Evolutionary conservation across 2,888 invertebrate species (phyloP), one percentile per base, ranked within the genome.

Genomic region (Coenonympha glycerion): DNA sequence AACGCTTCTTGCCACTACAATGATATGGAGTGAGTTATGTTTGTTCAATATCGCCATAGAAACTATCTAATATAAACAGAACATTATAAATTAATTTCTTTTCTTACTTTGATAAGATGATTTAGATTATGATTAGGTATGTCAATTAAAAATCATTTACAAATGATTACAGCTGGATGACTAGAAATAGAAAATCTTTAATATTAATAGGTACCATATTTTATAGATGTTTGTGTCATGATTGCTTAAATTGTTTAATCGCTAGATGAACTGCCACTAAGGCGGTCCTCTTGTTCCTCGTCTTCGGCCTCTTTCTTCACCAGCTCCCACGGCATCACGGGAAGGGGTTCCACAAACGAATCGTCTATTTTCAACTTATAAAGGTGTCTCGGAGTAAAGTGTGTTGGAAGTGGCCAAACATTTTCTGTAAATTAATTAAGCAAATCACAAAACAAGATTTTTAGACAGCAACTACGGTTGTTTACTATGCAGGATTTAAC

Each of bases 251-350:
- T 8, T 39, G 26, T 45, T 71, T 59, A 82, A 58, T 82, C 81
- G 55, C 74, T 79, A 13, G 71, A 71, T 2, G 77, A 75, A 46
- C 68, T 75, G 1, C 50, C 70, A 54, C 72, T 72, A 44, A 65
- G 49, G 11, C 46, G 62, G 19, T 77, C 76, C 16, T 77, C 72
- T 31, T 57, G 54, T 34, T 61, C 61, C 18, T 65, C 65, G n/a
- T 60, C 60, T 45, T 49, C 77, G 1, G 75, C 75, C 0, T 79
- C 83, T 45, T 77, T 73, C 56, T 78, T 74, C 5, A 71, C 72
- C 16, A 72, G 54, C 55, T 87, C 86, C 87, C 87, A 87, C 0
- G 85, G 80, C 87, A 86, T 86, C 13, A 84, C 73, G 0, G 87
- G 87, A 13, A 87, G 62, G 0, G 81, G 83, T 46, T 86, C 81